Percentiles rank a stretch among this genome's conserved stretches.
These are phyloP conservation scores for Caradrina clavipalpis DNA, from an alignment of 2,888 invertebrate genomes.

Conservation along the genomic window DNA sequence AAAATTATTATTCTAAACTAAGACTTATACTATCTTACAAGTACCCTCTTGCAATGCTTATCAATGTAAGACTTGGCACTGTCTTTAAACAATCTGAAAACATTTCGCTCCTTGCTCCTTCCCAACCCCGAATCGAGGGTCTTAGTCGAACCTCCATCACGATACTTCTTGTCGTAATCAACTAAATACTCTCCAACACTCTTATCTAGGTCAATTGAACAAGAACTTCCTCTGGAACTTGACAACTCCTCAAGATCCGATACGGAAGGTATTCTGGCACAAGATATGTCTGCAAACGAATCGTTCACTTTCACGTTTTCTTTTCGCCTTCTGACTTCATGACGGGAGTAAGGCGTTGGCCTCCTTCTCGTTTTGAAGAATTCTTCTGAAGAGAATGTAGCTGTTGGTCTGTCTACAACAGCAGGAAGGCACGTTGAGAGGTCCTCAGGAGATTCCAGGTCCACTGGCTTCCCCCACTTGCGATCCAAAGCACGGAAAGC, in stretches of 20 bases:
- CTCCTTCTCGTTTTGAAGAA: constrained; percentile 69
- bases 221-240: constrained; percentile 13
- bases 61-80: constrained; percentile 59
- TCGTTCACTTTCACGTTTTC: constrained; percentile 64
- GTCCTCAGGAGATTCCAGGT: constrained; percentile 71
- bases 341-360: constrained; percentile 67
- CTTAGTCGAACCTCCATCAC: constrained; percentile 23
- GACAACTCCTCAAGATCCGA: constrained; percentile 55
- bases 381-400: constrained; percentile 80
- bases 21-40: background rate
- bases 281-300: constrained; percentile 75
- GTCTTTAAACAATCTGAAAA: constrained; percentile 60
- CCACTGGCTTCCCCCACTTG: constrained; percentile 79
- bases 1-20: background rate
- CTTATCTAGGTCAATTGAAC: constrained; percentile 40
- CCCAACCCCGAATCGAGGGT: constrained; percentile 56
- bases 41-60: constrained; percentile 51
- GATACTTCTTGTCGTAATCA: constrained; percentile 26
- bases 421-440: constrained; percentile 69
- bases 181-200: constrained; percentile 46
- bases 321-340: constrained; percentile 49
- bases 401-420: constrained; percentile 69
- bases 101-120: constrained; percentile 43
- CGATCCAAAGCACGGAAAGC: constrained; percentile 77
- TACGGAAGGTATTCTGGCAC: constrained; percentile 65